A percentile compares a stretch with the other conserved stretches of the same genome.
These are phyloP conservation scores for Oenanthe melanoleuca DNA, from an alignment of 2,113 vertebrate species.

Conservation along the genomic window DNA sequence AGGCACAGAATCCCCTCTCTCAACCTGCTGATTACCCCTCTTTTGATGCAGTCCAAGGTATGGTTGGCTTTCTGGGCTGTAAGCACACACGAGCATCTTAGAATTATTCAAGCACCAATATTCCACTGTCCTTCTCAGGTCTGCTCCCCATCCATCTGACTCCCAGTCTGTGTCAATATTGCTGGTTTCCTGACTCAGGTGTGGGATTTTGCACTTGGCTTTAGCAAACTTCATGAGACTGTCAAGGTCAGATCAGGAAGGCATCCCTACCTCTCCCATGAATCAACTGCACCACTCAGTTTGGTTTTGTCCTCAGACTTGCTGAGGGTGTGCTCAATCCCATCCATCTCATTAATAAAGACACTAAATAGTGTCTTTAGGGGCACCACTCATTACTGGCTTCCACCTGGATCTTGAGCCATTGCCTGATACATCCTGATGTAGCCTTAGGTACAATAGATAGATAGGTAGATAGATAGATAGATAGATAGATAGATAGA, in stretches of 20 bases:
- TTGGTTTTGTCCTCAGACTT: background rate
- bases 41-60: background rate
- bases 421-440: background rate
- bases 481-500: background rate
- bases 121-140: background rate
- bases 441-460: background rate
- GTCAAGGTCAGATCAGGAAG: background rate
- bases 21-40: accelerated
- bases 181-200: background rate
- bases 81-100: accelerated
- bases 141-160: background rate
- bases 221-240: background rate
- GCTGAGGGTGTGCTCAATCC: background rate
- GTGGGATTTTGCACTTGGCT: background rate
- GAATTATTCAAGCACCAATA: background rate
- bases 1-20: background rate
- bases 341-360: background rate
- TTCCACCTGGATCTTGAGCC: background rate
- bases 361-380: background rate
- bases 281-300: background rate
- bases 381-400: background rate
- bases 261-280: background rate
- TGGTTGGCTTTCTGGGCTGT: background rate
- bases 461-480: background rate
- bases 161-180: background rate